phyloP scores from a whole-genome alignment of 2,113 vertebrate species.

The Peromyscus polionotus region DNA sequence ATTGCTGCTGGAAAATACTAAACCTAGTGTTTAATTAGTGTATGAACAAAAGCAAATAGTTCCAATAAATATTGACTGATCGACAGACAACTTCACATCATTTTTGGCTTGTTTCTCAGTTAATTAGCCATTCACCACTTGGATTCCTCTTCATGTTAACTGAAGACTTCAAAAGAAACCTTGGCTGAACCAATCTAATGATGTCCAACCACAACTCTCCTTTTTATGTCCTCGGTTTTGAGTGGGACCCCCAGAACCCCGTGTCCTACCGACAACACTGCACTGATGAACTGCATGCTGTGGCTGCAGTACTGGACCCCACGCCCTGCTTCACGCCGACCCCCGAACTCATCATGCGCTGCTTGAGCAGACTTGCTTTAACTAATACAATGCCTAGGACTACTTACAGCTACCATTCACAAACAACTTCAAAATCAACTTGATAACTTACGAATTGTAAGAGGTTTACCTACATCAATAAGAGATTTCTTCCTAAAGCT shows the following conservation, averaged over 20 bases:
- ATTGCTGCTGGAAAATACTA: not conserved
- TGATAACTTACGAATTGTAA: conserved; percentile 25
- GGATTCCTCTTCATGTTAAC: conserved; percentile 8
- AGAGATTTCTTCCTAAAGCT: conserved; percentile 21
- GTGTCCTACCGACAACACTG: not conserved
- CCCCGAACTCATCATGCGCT: not conserved
- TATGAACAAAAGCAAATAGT: conserved; percentile 10
- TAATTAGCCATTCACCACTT: not conserved
- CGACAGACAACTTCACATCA: not conserved
- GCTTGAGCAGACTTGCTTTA: conserved; percentile 6
- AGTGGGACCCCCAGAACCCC: not conserved
- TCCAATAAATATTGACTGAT: not conserved
- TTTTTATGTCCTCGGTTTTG: not conserved
- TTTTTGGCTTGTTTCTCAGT: conserved; percentile 21
- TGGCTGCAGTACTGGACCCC: not conserved
- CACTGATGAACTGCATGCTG: not conserved
- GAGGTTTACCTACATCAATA: not conserved
- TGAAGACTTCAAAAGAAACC: not conserved
- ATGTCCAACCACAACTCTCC: not conserved
- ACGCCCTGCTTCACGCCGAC: not conserved
- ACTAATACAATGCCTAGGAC: not conserved
- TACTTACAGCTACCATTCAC: not conserved
- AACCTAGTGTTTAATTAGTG: not conserved
- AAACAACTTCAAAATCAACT: conserved; percentile 2
- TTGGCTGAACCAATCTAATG: conserved; percentile 6